Percentiles rank a stretch among this genome's conserved stretches.
Evolutionary conservation across 2,888 invertebrate genomes (phyloP).

Genomic region (Pammene aurita): DNA sequence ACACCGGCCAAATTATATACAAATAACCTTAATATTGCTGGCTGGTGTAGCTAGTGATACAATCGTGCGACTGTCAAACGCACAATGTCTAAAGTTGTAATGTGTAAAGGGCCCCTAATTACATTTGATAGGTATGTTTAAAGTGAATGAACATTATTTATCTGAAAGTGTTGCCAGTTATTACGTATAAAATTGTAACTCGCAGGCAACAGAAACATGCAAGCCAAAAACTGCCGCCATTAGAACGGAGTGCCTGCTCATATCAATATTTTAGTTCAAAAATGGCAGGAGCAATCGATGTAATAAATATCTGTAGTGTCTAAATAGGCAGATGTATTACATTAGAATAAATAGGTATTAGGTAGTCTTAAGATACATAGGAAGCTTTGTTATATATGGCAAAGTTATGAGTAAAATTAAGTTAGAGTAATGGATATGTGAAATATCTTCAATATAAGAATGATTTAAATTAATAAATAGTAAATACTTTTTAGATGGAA

Average conservation of each 20-base stretch:
- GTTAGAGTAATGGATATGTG: constrained; percentile 35
- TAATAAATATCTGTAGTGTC: constrained; percentile 32
- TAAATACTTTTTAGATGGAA: constrained; percentile 50
- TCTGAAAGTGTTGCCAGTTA: constrained; percentile 18
- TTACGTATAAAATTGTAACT: constrained; percentile 1
- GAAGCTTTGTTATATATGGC: constrained; percentile 43
- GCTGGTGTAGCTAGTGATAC: too few relatives aligned
- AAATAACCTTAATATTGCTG: too few relatives aligned
- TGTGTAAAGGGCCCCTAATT: too few relatives aligned
- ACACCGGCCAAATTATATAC: too few relatives aligned
- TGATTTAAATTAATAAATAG: constrained; percentile 34
- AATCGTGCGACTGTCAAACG: too few relatives aligned
- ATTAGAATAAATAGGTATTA: constrained; percentile 41
- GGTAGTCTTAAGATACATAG: constrained; percentile 42
- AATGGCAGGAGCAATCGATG: constrained; percentile 35
- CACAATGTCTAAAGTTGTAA: too few relatives aligned
- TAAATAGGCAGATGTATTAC: constrained; percentile 36
- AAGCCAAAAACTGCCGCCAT: constrained; percentile 11
- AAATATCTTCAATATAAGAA: constrained; percentile 24
- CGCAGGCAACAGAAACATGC: constrained; percentile 21
- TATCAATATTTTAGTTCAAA: not conserved
- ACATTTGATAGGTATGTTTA: too few relatives aligned
- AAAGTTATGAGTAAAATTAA: constrained; percentile 38
- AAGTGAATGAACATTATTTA: too few relatives aligned
- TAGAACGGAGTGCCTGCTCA: constrained; percentile 28